phyloP scores from a whole-genome alignment of 2,888 invertebrate genomes.

The Tenthredo livida region DNA sequence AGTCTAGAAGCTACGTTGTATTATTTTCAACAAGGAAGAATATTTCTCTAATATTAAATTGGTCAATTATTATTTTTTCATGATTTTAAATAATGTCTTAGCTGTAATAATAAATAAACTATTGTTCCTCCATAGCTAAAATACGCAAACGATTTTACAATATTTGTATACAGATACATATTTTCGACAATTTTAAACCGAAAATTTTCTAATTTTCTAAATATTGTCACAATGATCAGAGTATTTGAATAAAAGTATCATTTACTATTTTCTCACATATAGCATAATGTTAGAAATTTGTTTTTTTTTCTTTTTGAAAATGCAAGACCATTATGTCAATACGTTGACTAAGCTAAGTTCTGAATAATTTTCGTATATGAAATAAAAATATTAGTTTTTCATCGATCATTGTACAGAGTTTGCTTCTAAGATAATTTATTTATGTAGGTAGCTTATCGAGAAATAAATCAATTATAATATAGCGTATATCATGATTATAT shows the following conservation, averaged over 20 bases:
- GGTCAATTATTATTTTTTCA: conserved; percentile 56
- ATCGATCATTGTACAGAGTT: not conserved
- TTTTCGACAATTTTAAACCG: not conserved
- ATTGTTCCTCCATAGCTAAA: not conserved
- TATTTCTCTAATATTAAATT: conserved; percentile 57
- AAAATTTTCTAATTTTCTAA: not conserved
- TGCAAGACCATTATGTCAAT: not conserved
- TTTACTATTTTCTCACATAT: not conserved
- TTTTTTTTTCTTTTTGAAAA: not conserved
- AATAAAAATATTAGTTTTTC: not conserved
- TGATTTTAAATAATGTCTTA: not conserved
- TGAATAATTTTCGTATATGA: conserved; percentile 5
- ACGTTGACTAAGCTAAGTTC: not conserved
- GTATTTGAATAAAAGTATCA: not conserved
- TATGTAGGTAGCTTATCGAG: not conserved
- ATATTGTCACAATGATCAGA: not conserved
- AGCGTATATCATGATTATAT: not conserved
- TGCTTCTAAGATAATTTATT: not conserved
- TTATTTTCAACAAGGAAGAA: conserved; percentile 17
- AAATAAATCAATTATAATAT: not conserved
- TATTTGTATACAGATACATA: not conserved
- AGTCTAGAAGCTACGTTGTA: conserved; percentile 3
- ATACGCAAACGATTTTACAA: not conserved
- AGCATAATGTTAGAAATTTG: not conserved
- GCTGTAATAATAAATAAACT: not conserved